phyloP scores from a whole-genome alignment of 2,888 invertebrate species.

The Dorcus parallelipipedus region DNA sequence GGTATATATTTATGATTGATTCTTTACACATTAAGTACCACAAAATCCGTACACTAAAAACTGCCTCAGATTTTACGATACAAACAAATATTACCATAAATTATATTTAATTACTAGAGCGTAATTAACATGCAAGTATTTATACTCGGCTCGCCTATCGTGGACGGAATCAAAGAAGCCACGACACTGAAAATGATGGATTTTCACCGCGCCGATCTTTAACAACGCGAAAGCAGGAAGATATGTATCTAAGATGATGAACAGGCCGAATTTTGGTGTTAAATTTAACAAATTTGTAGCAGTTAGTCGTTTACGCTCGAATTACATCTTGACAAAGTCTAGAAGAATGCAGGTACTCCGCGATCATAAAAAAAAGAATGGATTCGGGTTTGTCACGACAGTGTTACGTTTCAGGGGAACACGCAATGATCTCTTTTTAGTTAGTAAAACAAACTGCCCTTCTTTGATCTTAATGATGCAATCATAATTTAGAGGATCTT shows the following conservation, averaged over 20 bases:
- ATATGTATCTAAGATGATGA: conserved; percentile 6
- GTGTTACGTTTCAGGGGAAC: no score
- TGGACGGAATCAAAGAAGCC: conserved; percentile 1
- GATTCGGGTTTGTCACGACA: no score
- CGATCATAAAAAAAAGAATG: no score
- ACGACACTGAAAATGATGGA: conserved; percentile 11
- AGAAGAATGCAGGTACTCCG: no score
- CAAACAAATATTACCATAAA: no score
- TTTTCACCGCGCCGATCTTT: not conserved
- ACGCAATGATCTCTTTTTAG: no score
- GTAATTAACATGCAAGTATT: not conserved
- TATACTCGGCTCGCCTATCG: not conserved
- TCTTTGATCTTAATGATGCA: no score
- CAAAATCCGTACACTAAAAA: no score
- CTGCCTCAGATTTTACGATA: no score
- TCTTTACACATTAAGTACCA: not conserved
- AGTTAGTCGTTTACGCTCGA: not conserved
- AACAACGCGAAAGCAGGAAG: not conserved
- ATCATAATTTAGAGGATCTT: no score
- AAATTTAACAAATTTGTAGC: conserved; percentile 11
- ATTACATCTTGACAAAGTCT: no score
- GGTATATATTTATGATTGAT: conserved; percentile 3
- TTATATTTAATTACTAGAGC: not conserved
- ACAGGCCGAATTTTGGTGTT: conserved; percentile 8
- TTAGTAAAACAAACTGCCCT: no score